These are phyloP conservation scores for Anableps anableps DNA, from an alignment of 2,797 vertebrate genomes.

Conservation along the genomic window DNA sequence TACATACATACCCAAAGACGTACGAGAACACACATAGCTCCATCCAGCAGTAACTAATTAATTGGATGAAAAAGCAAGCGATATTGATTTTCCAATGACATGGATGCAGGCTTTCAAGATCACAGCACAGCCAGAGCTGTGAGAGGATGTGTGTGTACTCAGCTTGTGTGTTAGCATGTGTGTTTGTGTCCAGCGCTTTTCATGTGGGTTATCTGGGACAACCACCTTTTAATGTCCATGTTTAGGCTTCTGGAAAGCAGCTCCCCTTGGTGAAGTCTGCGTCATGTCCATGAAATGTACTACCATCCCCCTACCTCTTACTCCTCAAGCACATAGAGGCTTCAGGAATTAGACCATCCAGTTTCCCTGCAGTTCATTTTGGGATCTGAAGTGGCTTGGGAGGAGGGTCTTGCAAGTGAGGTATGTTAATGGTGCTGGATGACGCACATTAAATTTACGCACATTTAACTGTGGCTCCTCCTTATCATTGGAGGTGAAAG, in stretches of 20 bases:
- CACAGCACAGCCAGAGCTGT: constrained; percentile 47
- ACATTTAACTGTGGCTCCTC: constrained; percentile 35
- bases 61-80: constrained; percentile 76
- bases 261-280: constrained; percentile 21
- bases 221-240: constrained; percentile 56
- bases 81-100: constrained; percentile 81
- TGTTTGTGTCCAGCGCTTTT: constrained; percentile 24
- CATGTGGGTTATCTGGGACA: constrained; percentile 54
- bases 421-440: constrained; percentile 78
- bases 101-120: constrained; percentile 69
- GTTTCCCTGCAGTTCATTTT: constrained; percentile 37
- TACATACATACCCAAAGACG: constrained; percentile 34
- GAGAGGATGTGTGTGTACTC: constrained; percentile 37
- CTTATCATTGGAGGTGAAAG: constrained; percentile 42
- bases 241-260: constrained; percentile 60
- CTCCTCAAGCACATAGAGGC: constrained; percentile 12
- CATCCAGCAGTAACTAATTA: constrained; percentile 75
- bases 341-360: constrained; percentile 45
- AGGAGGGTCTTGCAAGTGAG: constrained; percentile 51
- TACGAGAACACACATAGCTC: constrained; percentile 42
- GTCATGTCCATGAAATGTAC: constrained; percentile 51
- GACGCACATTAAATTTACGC: too few relatives aligned
- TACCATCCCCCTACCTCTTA: constrained; percentile 1
- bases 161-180: constrained; percentile 20
- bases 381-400: constrained; percentile 35